phyloP scores from a whole-genome alignment of 2,888 invertebrate genomes.

The Perdita meconis region DNA sequence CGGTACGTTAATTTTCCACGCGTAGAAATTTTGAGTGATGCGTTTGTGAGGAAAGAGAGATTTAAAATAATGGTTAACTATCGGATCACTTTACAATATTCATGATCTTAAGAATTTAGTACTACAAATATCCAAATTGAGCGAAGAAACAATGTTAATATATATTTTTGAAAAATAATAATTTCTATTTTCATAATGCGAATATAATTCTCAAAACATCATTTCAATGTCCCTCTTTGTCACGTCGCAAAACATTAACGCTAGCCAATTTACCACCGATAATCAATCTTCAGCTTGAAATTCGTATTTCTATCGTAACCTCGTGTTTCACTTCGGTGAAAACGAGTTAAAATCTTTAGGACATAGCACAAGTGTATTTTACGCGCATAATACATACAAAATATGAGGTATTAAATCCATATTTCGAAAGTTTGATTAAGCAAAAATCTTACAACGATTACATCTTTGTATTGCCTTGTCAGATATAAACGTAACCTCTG shows the following conservation, averaged over 20 bases:
- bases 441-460: slow-evolving; percentile 63
- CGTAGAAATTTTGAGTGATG: slow-evolving; percentile 62
- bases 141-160: not conserved
- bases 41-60: slow-evolving; percentile 66
- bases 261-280: slow-evolving; percentile 53
- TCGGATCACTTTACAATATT: not conserved
- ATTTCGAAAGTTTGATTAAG: slow-evolving; percentile 56
- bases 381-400: slow-evolving; percentile 59
- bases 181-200: slow-evolving; percentile 12
- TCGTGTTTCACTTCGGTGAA: slow-evolving; percentile 29
- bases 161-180: slow-evolving; percentile 4
- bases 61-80: slow-evolving; percentile 62
- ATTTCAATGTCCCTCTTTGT: slow-evolving; percentile 69
- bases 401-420: slow-evolving; percentile 64
- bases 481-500: slow-evolving; percentile 46
- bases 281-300: slow-evolving; percentile 40
- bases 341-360: slow-evolving; percentile 43
- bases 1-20: slow-evolving; percentile 52
- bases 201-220: slow-evolving; percentile 52
- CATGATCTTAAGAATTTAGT: not conserved
- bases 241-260: slow-evolving; percentile 63
- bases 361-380: slow-evolving; percentile 50
- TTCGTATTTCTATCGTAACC: slow-evolving; percentile 29
- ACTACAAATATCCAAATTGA: not conserved
- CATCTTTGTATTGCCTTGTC: slow-evolving; percentile 62